phyloP scores from a whole-genome alignment of 2,888 invertebrate species.

The Cataglyphis livida region DNA sequence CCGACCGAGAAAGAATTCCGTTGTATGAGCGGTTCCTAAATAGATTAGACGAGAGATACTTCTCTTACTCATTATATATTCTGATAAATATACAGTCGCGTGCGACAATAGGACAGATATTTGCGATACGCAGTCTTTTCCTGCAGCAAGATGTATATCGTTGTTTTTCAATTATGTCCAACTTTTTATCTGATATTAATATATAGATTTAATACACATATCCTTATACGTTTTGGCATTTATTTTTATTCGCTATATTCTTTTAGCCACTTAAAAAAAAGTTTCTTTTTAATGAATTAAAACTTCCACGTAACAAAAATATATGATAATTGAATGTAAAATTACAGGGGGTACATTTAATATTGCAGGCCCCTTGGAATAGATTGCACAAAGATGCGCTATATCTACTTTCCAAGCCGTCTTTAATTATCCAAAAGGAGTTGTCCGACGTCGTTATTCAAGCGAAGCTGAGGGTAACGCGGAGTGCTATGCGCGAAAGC shows the following conservation, averaged over 20 bases:
- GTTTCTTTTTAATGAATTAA: neutral
- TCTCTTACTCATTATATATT: neutral
- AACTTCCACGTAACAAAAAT: neutral
- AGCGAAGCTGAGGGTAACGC: slow-evolving; percentile 37
- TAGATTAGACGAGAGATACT: slow-evolving; percentile 37
- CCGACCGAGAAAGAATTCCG: slow-evolving; percentile 43
- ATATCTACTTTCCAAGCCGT: neutral
- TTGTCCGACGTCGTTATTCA: slow-evolving; percentile 49
- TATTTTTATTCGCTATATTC: neutral
- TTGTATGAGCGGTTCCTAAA: slow-evolving; percentile 17
- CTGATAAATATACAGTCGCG: neutral
- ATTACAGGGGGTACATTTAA: neutral
- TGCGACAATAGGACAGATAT: neutral
- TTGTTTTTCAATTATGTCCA: neutral
- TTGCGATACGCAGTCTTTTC: neutral
- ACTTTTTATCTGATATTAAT: neutral
- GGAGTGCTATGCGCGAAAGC: slow-evolving; percentile 44
- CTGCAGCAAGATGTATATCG: neutral
- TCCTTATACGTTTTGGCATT: neutral
- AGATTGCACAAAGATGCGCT: neutral
- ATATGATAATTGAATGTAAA: neutral
- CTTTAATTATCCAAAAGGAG: slow-evolving; percentile 31
- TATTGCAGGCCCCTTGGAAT: neutral
- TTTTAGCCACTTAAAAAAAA: neutral
- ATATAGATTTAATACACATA: neutral